Base-by-base conservation (phyloP, 2,113 vertebrate species). In the Gavia stellata region DNA sequence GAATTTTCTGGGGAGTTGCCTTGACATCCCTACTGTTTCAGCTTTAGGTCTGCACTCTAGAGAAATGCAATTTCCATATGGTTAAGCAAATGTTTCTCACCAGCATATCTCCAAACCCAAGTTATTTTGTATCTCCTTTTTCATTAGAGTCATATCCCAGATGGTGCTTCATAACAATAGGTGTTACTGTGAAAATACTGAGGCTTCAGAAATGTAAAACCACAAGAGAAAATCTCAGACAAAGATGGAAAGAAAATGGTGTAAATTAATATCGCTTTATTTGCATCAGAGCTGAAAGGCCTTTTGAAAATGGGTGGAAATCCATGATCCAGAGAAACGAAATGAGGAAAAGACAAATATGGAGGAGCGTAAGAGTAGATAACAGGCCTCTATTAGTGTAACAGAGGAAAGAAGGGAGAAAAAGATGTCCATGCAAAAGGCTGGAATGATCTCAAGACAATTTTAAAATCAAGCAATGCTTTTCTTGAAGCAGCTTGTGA, bases 21-120 rank as follows among this genome's bases (percentile, higher is more conserved):
- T 81, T 96, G 84, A 91, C 89, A 92, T 92, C 68, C 40, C 86
- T 92, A 91, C 88, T 91, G 47, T 61, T 95, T 88, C 65, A 92
- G 73, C 58, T 95, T 94, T 88, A 92, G 68, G 81, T 86, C 78
- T 95, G 73, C 56, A 68, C 70, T 92, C 86, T 17, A 79, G 75
- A 96, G 90, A 95, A 95, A 97, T 89, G 91, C 26, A 13, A 79
- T 94, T 96, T 95, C 96, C 94, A 97, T 97, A 95, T 95, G 94
- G 88, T 80, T 92, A 87, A 94, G 74, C 97, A 97, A 96, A 96
- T 95, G 92, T 97, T 97, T 94, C 94, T 94, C 92, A 94, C 92
- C 81, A 96, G 81, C 58, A 15, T 75, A 91, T 94, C 95, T 89
- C 71, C 86, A 92, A 94, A 96, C 40, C 5, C 68, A 85, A 90